Evolutionary conservation across 2,888 invertebrate genomes (phyloP), one percentile per base, ranked within the genome.

Genomic region (Cacoxenus indagator): DNA sequence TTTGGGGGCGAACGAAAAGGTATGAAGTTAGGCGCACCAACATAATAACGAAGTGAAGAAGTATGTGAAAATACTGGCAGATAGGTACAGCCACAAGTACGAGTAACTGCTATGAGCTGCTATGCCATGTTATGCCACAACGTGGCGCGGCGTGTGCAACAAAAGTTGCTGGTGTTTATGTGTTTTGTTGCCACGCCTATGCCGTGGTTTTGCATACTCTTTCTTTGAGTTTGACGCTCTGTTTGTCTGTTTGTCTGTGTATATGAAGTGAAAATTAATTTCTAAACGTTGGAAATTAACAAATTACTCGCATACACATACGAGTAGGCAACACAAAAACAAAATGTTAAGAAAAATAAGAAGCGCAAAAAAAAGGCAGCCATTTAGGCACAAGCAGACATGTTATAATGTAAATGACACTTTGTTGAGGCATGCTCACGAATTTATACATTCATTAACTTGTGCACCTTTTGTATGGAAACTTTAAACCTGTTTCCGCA

Each of bases 251-350:
- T 76, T 69, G 69, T 72, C 73, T 79, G 77, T 78, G 76, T 81
- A 83, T 83, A 82, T 80, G 75, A 80, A 82, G 79, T 76, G 81
- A 82, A 84, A 82, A 84, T 84, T 84, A 84, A 84, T 82, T 84
- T 84, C 83, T 77, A 82, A 79, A 82, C 82, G 83, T 81, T 84
- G 82, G 82, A 82, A 82, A 82, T 82, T 82, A 82, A 84, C 84
- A 82, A 84, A 81, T 84, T 84, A 84, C 61, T 54, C 61, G 45
- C 43, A 43, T 6, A 61, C 17, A 64, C 64, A 59, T 26, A 64
- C 51, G 27, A 17, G 22, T 19, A 37, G 19, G 11, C 2, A 29
- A 8, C 57, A 8, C n/a, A 29, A 1, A n/a, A 27, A 27, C 27
- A 57, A 24, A 57, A n/a, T n/a, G n/a, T n/a, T 29, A 29, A 14